Evolutionary conservation across 2,888 invertebrate species (phyloP), one percentile per base, ranked within the genome.

Genomic region (Drosophila vallismaia): DNA sequence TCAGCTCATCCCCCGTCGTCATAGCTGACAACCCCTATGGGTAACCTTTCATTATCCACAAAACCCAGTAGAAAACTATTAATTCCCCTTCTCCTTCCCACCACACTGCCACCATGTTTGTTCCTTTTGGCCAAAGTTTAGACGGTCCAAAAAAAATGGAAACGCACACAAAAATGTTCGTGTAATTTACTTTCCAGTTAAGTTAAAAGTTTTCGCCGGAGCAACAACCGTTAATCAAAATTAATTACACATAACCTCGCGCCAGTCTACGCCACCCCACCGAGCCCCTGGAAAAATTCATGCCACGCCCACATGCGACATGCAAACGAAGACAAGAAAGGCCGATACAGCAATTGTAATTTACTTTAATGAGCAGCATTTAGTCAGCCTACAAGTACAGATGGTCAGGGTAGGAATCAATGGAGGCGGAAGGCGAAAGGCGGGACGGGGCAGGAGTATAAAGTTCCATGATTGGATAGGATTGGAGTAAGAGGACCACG

Each of bases 321-420:
- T 84, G 84, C 84, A 83, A 86, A 77, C 79, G 60, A 69, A 59
- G 73, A 67, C 57, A 70, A 52, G 67, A 57, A 71, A 64, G 46
- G 44, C 54, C 71, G 55, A 70, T 53, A 46, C 77, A 75, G 77
- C 77, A 85, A 87, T 87, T 82, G 86, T 87, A 87, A 84, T 87
- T 87, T 79, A 74, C 76, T 85, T 84, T 84, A 87, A 87, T 87
- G 83, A 87, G 88, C 73, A 66, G 54, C 77, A 86, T 86, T 87
- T 84, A 87, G 83, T 74, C 71, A 48, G 60, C 72, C 77, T 72
- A 80, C 71, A 66, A 70, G 76, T 74, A 46, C 54, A 66, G 54
- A 60, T 62, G 40, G 46, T 6, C 40, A 26, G 46, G 38, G 59
- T n/a, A 26, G 36, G 12, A 9, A 44, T 24, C 7, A 28, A 24